Conservation (phyloP, 1,140 invertebrate genomes). For the Drosophila triauraria region DNA sequence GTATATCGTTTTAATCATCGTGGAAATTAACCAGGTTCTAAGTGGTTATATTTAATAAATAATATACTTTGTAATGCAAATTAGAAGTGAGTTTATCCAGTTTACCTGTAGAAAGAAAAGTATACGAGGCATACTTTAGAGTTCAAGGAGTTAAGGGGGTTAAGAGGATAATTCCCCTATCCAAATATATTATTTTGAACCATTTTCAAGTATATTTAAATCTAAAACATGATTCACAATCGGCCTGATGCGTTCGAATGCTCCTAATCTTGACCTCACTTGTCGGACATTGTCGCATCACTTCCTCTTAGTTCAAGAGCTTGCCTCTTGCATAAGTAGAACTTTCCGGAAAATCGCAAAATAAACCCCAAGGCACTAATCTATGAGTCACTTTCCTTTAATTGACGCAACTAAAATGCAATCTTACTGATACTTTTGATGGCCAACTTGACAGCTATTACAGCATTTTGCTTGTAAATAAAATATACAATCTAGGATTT, state of each 20-base stretch:
- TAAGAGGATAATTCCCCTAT: no score
- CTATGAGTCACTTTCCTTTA: constrained; percentile 13
- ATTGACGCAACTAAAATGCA: constrained; percentile 22
- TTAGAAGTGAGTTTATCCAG: background rate
- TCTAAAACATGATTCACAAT: constrained; percentile 31
- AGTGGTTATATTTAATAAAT: no score
- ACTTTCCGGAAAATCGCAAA: constrained; percentile 15
- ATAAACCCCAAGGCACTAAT: background rate
- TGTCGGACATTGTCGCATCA: constrained; percentile 30
- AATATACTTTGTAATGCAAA: background rate
- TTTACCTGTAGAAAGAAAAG: no score
- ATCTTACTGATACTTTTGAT: constrained; percentile 26
- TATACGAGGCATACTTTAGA: no score
- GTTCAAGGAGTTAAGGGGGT: no score
- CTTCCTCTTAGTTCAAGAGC: constrained; percentile 41
- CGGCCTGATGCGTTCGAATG: constrained; percentile 4
- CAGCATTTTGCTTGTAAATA: constrained; percentile 32
- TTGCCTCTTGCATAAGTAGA: constrained; percentile 36
- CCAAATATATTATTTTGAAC: no score
- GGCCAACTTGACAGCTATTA: constrained; percentile 42
- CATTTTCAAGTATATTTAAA: background rate
- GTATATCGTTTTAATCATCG: background rate
- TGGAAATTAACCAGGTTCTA: background rate
- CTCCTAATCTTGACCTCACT: constrained; percentile 5
- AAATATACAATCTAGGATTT: constrained; percentile 7